Conservation (phyloP, 2,888 invertebrate species). For the Brenthis hecate region DNA sequence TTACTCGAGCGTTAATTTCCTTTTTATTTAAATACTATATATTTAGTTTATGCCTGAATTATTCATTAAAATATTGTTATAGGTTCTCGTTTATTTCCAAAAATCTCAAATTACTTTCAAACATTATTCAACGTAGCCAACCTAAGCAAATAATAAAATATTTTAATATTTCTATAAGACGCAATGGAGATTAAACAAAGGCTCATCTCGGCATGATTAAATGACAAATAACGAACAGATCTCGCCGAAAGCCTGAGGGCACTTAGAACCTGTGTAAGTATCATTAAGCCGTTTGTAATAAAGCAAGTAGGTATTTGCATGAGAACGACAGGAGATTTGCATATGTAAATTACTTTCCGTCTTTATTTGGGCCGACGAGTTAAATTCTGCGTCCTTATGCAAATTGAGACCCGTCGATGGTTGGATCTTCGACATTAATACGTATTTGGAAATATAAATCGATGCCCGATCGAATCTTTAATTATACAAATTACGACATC, state of each 20-base stretch:
- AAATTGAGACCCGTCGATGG: conserved; percentile 55
- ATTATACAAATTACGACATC: conserved; percentile 37
- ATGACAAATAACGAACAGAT: conserved; percentile 63
- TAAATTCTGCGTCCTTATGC: conserved; percentile 69
- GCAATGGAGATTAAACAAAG: conserved; percentile 50
- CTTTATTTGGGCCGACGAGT: conserved; percentile 76
- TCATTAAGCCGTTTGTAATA: conserved; percentile 77
- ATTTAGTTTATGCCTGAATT: conserved; percentile 2
- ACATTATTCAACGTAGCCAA: neutral
- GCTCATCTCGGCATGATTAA: conserved; percentile 47
- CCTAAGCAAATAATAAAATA: neutral
- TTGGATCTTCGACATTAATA: conserved; percentile 37
- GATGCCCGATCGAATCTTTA: conserved; percentile 38
- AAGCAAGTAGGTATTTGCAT: conserved; percentile 76
- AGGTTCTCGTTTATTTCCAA: too few relatives aligned
- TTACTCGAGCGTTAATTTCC: conserved; percentile 3
- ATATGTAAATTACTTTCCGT: conserved; percentile 78
- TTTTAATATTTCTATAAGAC: conserved; percentile 27
- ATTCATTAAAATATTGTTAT: conserved; percentile 1
- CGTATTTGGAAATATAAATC: conserved; percentile 32
- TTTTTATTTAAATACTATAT: conserved; percentile 3
- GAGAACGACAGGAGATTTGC: conserved; percentile 75
- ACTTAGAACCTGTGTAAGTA: conserved; percentile 67
- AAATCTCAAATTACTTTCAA: neutral
- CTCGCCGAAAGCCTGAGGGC: conserved; percentile 53